Conservation (phyloP, 2,797 vertebrate genomes). For the Picus viridis region DNA sequence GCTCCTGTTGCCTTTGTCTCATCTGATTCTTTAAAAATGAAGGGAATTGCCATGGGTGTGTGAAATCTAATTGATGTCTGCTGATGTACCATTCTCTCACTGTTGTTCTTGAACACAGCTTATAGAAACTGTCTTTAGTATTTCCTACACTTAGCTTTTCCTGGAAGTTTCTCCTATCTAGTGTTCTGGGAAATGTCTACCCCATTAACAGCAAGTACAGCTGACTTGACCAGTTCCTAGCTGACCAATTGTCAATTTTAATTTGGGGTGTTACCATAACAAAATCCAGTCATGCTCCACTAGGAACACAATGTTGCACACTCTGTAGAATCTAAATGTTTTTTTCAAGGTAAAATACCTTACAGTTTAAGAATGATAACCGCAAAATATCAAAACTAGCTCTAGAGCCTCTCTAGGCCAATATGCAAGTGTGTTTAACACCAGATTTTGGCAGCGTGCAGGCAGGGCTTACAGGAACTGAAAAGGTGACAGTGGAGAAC, state of each 20-base stretch:
- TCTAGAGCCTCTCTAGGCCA: background rate
- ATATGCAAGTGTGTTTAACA: background rate
- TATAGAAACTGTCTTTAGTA: background rate
- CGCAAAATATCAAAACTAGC: background rate
- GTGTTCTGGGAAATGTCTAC: slow-evolving; percentile 12
- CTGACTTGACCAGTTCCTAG: slow-evolving; percentile 13
- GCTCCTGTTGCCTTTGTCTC: background rate
- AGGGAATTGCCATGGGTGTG: background rate
- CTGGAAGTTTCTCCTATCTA: background rate
- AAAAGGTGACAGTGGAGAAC: background rate
- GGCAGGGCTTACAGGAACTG: background rate
- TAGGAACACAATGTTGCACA: background rate
- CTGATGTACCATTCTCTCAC: background rate
- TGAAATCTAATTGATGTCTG: background rate
- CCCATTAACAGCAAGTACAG: background rate
- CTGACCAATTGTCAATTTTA: slow-evolving; percentile 29
- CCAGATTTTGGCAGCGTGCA: background rate
- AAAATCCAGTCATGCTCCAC: background rate
- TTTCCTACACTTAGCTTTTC: background rate
- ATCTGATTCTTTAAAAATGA: background rate
- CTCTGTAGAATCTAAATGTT: background rate
- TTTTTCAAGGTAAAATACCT: slow-evolving; percentile 24
- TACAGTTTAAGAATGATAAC: background rate
- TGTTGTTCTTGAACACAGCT: background rate
- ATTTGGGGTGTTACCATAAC: slow-evolving; percentile 39